Evolutionary conservation across 2,888 invertebrate genomes (phyloP).

Genomic region (Escarpia spicata): DNA sequence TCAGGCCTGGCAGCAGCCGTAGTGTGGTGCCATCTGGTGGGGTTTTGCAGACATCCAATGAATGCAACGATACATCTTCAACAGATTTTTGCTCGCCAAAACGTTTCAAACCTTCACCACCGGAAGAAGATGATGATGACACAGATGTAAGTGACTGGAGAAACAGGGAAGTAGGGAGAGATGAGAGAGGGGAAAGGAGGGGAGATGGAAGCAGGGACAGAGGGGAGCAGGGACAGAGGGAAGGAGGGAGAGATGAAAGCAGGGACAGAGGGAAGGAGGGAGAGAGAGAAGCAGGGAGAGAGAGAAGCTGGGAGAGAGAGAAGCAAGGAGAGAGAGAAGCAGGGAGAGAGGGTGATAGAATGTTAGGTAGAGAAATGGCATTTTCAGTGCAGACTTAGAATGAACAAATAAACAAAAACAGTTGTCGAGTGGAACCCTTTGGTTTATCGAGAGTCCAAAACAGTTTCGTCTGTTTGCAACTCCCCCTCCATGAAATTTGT

Average conservation of each 20-base stretch:
- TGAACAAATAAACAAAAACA: too few relatives aligned
- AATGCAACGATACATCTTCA: background rate
- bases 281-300: too few relatives aligned
- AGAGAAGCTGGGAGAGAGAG: too few relatives aligned
- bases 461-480: too few relatives aligned
- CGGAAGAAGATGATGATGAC: background rate
- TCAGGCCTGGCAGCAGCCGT: background rate
- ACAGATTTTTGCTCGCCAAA: background rate
- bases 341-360: too few relatives aligned
- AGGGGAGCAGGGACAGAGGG: background rate
- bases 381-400: too few relatives aligned
- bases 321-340: too few relatives aligned
- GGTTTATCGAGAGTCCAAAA: too few relatives aligned
- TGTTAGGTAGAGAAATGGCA: too few relatives aligned
- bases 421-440: too few relatives aligned
- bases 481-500: too few relatives aligned
- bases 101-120: constrained; percentile 4
- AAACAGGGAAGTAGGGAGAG: background rate
- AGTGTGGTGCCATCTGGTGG: background rate
- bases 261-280: too few relatives aligned
- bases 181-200: background rate
- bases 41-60: background rate
- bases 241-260: background rate
- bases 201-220: background rate
- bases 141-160: background rate